Evolutionary conservation across 2,888 invertebrate species (phyloP).

Genomic region (Tortrix viridana): DNA sequence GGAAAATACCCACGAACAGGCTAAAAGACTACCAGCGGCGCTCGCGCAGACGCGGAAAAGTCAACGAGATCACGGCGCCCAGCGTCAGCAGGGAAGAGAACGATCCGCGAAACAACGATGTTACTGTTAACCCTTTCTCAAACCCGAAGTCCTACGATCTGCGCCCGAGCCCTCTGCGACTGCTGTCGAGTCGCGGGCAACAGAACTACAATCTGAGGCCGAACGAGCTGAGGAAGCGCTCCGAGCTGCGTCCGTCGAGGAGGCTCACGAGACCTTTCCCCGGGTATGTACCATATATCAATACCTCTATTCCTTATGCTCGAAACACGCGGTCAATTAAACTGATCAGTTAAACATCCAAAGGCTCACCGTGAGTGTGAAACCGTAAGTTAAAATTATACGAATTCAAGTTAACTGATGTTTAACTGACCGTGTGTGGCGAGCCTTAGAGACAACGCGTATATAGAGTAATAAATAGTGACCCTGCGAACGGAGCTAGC

Average conservation of each 20-base stretch:
- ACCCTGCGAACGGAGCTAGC: no score
- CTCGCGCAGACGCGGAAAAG: constrained; percentile 77
- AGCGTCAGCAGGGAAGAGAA: constrained; percentile 65
- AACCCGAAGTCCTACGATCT: constrained; percentile 73
- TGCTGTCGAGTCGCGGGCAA: constrained; percentile 47
- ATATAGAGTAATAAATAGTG: no score
- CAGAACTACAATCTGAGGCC: constrained; percentile 55
- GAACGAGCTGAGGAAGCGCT: constrained; percentile 65
- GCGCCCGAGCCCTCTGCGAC: constrained; percentile 53
- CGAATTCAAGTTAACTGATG: no score
- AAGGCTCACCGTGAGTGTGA: no score
- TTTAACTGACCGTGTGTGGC: no score
- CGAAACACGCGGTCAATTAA: no score
- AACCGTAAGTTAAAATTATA: no score
- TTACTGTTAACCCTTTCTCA: constrained; percentile 61
- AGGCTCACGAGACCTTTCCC: constrained; percentile 74
- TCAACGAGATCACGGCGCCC: constrained; percentile 83
- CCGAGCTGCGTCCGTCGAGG: constrained; percentile 56
- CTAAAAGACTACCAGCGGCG: constrained; percentile 70
- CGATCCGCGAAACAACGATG: constrained; percentile 67
- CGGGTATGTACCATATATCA: no score
- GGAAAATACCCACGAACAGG: constrained; percentile 76
- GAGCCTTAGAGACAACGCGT: no score
- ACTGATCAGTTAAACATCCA: no score
- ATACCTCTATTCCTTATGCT: no score